A percentile compares a stretch with the other conserved stretches of the same genome.
Conservation (phyloP, 2,113 vertebrate species). For the Pseudorhombus dupliciocellatus region DNA sequence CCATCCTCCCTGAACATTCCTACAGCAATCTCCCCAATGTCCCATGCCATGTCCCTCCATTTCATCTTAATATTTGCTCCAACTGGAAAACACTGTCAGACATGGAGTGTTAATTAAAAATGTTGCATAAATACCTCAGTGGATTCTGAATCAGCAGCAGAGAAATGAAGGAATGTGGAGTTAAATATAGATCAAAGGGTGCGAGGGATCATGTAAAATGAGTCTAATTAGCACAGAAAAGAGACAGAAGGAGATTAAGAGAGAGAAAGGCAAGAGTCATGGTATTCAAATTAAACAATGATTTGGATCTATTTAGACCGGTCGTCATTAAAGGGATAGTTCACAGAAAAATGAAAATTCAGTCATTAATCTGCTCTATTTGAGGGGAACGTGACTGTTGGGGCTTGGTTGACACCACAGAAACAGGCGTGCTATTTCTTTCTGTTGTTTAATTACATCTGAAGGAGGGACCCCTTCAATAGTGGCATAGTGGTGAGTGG, state of each 20-base stretch:
- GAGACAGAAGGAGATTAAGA: background rate
- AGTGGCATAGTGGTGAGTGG: too few species aligned
- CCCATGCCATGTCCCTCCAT: background rate
- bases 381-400: too few species aligned
- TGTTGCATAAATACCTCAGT: background rate
- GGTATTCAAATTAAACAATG: constrained; percentile 18
- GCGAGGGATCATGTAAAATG: background rate
- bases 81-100: background rate
- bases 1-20: background rate
- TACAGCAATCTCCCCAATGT: background rate
- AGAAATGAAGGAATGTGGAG: background rate
- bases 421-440: too few species aligned
- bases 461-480: too few species aligned
- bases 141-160: background rate
- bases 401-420: too few species aligned
- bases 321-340: too few species aligned
- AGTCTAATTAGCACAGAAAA: constrained; percentile 5
- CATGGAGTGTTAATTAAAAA: constrained; percentile 13
- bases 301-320: constrained; percentile 27
- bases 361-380: too few species aligned
- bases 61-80: constrained; percentile 27
- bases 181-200: background rate
- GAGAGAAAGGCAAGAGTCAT: background rate
- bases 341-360: too few species aligned
- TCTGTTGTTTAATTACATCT: too few species aligned